A percentile compares a stretch with the other conserved stretches of the same genome.
These are phyloP conservation scores for Yponomeuta evonymella DNA, from an alignment of 2,888 invertebrate species.

Conservation along the genomic window DNA sequence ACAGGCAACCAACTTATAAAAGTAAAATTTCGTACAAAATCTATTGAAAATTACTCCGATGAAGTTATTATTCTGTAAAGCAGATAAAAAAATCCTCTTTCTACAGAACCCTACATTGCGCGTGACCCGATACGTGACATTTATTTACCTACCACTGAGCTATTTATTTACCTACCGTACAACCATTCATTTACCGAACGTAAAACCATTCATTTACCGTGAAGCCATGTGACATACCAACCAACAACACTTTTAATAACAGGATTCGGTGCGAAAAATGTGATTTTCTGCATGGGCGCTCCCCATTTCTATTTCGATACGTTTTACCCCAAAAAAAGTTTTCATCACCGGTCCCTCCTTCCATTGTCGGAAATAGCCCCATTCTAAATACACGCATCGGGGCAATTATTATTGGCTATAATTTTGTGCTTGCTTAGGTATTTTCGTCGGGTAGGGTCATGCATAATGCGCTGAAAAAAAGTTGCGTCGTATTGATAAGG, in stretches of 20 bases:
- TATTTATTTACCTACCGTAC: no score
- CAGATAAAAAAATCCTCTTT: no score
- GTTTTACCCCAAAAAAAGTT: slow-evolving; percentile 47
- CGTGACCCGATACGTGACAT: no score
- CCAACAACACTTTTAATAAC: background rate
- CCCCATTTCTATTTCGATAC: slow-evolving; percentile 30
- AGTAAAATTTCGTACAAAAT: no score
- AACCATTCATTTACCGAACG: no score
- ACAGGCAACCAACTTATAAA: no score
- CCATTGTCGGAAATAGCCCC: slow-evolving; percentile 20
- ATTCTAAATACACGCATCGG: background rate
- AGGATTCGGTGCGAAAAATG: slow-evolving; percentile 28
- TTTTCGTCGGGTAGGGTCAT: background rate
- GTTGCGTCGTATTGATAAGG: background rate
- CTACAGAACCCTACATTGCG: no score
- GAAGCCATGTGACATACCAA: no score
- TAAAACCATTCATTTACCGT: no score
- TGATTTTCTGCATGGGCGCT: slow-evolving; percentile 43
- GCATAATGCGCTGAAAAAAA: slow-evolving; percentile 29
- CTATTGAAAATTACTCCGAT: no score
- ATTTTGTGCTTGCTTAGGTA: background rate
- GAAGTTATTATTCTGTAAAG: no score
- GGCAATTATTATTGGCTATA: background rate
- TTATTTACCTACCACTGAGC: no score
- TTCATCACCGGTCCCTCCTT: slow-evolving; percentile 32